phyloP scores from a whole-genome alignment of 2,888 invertebrate species.

The Epirrita christyi region DNA sequence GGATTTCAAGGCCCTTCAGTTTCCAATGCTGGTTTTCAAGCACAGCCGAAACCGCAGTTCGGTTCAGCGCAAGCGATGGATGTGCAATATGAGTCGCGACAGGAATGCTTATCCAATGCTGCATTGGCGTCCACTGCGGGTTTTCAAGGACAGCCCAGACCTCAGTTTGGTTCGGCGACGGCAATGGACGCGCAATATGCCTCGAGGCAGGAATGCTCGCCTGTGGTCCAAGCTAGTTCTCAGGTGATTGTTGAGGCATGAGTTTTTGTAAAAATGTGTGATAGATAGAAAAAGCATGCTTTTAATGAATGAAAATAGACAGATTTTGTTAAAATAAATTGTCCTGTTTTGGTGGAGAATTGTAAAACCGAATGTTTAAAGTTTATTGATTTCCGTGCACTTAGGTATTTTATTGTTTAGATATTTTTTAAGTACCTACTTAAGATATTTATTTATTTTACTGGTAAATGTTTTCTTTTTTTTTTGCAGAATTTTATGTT shows the following conservation, averaged over 20 bases:
- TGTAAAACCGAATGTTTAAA: not conserved
- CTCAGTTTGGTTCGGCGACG: conserved; percentile 49
- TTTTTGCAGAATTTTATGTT: conserved; percentile 75
- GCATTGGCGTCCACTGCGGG: conserved; percentile 8
- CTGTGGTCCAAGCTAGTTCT: conserved; percentile 46
- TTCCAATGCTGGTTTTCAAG: conserved; percentile 21
- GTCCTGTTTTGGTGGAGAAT: not conserved
- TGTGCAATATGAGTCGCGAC: conserved; percentile 11
- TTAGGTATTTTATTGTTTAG: conserved; percentile 1
- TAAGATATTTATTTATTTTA: conserved; percentile 34
- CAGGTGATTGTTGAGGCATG: conserved; percentile 54
- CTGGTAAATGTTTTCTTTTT: conserved; percentile 53
- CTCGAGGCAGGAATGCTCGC: conserved; percentile 60
- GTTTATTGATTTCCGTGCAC: conserved; percentile 3
- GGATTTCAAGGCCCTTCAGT: conserved; percentile 39
- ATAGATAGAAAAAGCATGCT: conserved; percentile 42
- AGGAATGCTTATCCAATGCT: conserved; percentile 3
- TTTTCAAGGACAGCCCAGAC: conserved; percentile 36
- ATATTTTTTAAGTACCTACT: not conserved
- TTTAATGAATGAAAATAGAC: conserved; percentile 7
- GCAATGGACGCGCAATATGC: conserved; percentile 21
- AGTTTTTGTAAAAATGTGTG: conserved; percentile 18
- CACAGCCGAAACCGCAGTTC: conserved; percentile 47
- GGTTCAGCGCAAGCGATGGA: conserved; percentile 40
- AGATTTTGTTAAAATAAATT: conserved; percentile 6